Base-by-base conservation (phyloP, 64 coral and sea anemone species). In the Montipora efflorescens region DNA sequence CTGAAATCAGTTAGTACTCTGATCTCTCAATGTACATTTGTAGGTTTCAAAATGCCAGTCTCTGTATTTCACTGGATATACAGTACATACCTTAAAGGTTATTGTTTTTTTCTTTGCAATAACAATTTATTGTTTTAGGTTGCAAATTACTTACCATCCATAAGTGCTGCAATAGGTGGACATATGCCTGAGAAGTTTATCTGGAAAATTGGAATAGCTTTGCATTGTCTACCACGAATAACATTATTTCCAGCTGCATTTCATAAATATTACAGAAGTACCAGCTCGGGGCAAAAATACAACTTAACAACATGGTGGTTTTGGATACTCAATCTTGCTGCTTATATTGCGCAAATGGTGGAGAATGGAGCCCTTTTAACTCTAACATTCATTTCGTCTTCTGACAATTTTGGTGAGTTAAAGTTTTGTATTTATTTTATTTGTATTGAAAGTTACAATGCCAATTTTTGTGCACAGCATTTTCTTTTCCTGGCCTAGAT, bases 91-190 rank as follows among this genome's bases (percentile, higher is more conserved):
- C 36, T 36, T 36, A 36, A 36, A 36, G 36, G 36, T 36, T 36
- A 36, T 36, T 36, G 36, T 55, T 55, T 55, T 55, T 7, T 5
- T 55, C 61, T 16, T 19, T 64, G 61, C 13, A 4, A 14, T 64
- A 8, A 57, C 1, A 57, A 18, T 68, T 68, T 72, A 43, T 11
- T 8, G 47, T 88, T 69, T 77, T 90, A 99, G 98, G 98, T 99
- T 81, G 78, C 92, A 57, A 99, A 99, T 48, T 99, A 94, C 67
- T 67, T 99, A 45, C 98, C 98, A 43, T 99, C 98, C 15, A 90
- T 99, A 81, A 99, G 98, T 94, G 92, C 98, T 47, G 95, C 92
- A 36, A 99, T 90, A 48, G 98, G 98, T 82, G 98, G 89, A 53
- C 84, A 92, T 50, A 87, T 84, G 59, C 98, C 98, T 53, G 94